Evolutionary conservation across 2,113 vertebrate genomes (phyloP), one percentile per base, ranked within the genome.

Genomic region (Macquaria ambigua): DNA sequence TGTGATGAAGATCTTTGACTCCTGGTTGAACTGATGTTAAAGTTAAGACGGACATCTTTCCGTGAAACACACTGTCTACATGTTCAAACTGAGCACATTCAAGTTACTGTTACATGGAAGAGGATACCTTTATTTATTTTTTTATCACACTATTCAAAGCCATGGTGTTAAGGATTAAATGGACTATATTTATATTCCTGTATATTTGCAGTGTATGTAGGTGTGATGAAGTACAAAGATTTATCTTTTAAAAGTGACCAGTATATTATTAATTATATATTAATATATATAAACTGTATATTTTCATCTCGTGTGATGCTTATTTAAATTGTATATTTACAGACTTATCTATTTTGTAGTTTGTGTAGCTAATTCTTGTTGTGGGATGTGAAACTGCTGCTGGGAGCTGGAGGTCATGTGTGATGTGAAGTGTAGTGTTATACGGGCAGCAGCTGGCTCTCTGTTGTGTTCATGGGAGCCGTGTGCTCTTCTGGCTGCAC

Each of bases 131-230:
- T 81, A 82, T 89, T 92, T 86, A 80, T 90, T 92, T 90, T 87
- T 92, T 77, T 85, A 90, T 89, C 55, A 75, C 68, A 59, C 4
- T 90, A 81, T 85, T 90, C 66, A 89, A 93, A 93, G 79, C 88
- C 77, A 84, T 87, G 69, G 66, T 82, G 46, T 77, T 85, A 59
- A 50, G 69, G 52, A 87, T 70, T 84, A 85, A 87, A 93, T 62
- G 21, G 78, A 92, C 73, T 87, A 89, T 92, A 90, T 94, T 93
- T 92, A 79, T 90, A 90, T 87, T 89, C 37, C 82, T 91, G 74
- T 89, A 89, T 81, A 84, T 86, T 87, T 91, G 66, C 82, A 52
- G 87, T 82, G 56, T 77, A 48, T 23, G 37, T 83, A 74, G 72
- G 31, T 37, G 68, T 82, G 73, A 84, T 76, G 48, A 88, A 82